phyloP scores from a whole-genome alignment of 2,888 invertebrate genomes.

The Meliscaeva auricollis region DNA sequence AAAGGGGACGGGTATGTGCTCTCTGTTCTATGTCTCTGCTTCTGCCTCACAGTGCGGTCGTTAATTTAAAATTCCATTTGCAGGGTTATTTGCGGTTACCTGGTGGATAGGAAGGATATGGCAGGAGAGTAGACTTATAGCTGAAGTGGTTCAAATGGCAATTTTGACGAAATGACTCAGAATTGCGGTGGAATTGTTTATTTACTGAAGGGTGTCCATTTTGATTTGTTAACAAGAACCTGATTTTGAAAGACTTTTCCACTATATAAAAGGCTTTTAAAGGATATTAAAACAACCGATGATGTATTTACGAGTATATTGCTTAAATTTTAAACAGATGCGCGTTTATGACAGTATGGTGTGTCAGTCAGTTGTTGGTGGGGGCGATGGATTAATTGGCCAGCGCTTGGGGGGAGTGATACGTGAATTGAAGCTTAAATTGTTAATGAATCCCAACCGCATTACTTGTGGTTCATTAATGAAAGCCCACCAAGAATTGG shows the following conservation, averaged over 20 bases:
- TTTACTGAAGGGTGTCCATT: conserved; percentile 64
- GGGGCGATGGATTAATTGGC: conserved; percentile 50
- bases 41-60: conserved; percentile 67
- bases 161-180: conserved; percentile 68
- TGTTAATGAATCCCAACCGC: conserved; percentile 51
- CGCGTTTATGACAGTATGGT: conserved; percentile 15
- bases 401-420: conserved; percentile 20
- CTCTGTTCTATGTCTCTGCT: conserved; percentile 13
- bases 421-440: conserved; percentile 60
- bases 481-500: conserved; percentile 9
- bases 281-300: conserved; percentile 27
- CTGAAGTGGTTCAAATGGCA: conserved; percentile 47
- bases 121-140: background rate
- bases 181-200: conserved; percentile 68
- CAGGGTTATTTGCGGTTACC: conserved; percentile 73
- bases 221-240: conserved; percentile 51
- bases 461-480: conserved; percentile 55
- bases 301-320: conserved; percentile 16
- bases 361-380: conserved; percentile 13
- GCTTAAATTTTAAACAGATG: conserved; percentile 35
- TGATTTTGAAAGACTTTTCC: conserved; percentile 24
- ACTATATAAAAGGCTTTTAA: conserved; percentile 25
- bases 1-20: background rate
- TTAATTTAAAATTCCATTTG: conserved; percentile 76
- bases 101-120: conserved; percentile 40